Evolutionary conservation across 2,888 invertebrate genomes (phyloP), one percentile per base, ranked within the genome.

Genomic region (Pachycephus smyrnensis): DNA sequence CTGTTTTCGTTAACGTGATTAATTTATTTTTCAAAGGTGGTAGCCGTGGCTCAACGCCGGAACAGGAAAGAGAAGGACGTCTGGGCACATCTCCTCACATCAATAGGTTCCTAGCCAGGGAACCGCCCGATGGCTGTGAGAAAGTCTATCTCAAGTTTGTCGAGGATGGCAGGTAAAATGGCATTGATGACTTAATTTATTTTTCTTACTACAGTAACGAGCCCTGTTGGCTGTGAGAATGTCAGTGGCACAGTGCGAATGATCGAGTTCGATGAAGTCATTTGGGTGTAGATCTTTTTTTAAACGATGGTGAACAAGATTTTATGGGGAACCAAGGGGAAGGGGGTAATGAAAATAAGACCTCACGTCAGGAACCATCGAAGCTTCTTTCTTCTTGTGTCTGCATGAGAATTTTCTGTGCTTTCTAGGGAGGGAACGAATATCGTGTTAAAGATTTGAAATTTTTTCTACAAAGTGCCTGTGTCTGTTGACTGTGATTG

Each of bases 41-140:
- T 81, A 96, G 96, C 90, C 95, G 95, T 80, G 95, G 95, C 87
- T 96, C 96, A 75, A 96, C 96, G 80, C 96, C 96, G 31, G 96
- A 96, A 88, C 94, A 95, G 82, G 96, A 96, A 86, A 93, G 94
- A 79, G 94, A 94, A 84, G 94, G 94, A 87, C 93, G 95, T 82
- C 90, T 92, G 80, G 96, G 96, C 77, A 95, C 96, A 80, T 97
- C 97, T 81, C 97, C 97, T 69, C 96, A 96, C 91, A 96, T 97
- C 89, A 96, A 97, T 92, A 94, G 95, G 89, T 97, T 97, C 92
- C 93, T 97, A 89, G 96, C 97, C 69, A 93, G 97, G 76, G 97
- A 97, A 92, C 97, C 97, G 76, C 97, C 97, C 35, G 97, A 97
- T 93, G 97, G 97, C 89, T 97, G 97, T 93, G 97, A 97, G 93